phyloP scores from a whole-genome alignment of 2,888 invertebrate species.

The Allophyes oxyacanthae region DNA sequence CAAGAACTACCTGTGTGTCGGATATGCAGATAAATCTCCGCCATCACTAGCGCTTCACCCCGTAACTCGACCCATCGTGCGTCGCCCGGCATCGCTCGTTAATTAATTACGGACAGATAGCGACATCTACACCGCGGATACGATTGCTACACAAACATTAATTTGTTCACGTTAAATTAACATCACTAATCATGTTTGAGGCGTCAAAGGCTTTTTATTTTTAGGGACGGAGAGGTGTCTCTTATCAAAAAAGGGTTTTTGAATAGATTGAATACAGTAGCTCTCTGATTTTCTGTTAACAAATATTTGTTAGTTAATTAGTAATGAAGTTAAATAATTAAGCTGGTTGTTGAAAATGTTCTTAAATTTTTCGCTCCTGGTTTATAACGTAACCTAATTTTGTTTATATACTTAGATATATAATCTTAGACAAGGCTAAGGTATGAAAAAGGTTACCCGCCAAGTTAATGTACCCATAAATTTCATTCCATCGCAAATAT shows the following conservation, averaged over 20 bases:
- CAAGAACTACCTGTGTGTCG: too few relatives aligned
- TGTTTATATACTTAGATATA: too few relatives aligned
- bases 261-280: slow-evolving; percentile 32
- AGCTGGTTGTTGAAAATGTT: too few relatives aligned
- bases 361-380: too few relatives aligned
- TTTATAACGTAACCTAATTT: too few relatives aligned
- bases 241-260: slow-evolving; percentile 6
- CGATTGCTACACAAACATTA: slow-evolving; percentile 44
- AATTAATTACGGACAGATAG: slow-evolving; percentile 53
- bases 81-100: slow-evolving; percentile 34
- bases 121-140: slow-evolving; percentile 27
- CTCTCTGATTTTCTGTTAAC: slow-evolving; percentile 13
- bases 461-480: slow-evolving; percentile 35
- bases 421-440: too few relatives aligned
- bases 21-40: slow-evolving; percentile 3
- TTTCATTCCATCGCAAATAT: slow-evolving; percentile 16
- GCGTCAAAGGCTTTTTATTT: slow-evolving; percentile 20
- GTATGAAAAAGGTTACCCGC: background rate
- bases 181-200: slow-evolving; percentile 37
- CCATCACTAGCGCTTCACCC: slow-evolving; percentile 15
- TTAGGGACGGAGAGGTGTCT: slow-evolving; percentile 3
- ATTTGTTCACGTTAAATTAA: slow-evolving; percentile 44
- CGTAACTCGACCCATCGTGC: slow-evolving; percentile 33
- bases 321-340: too few relatives aligned
- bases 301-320: too few relatives aligned